A percentile compares a stretch with the other conserved stretches of the same genome.
Evolutionary conservation across 2,113 vertebrate species (phyloP).

Genomic region (Pogona vitticeps): DNA sequence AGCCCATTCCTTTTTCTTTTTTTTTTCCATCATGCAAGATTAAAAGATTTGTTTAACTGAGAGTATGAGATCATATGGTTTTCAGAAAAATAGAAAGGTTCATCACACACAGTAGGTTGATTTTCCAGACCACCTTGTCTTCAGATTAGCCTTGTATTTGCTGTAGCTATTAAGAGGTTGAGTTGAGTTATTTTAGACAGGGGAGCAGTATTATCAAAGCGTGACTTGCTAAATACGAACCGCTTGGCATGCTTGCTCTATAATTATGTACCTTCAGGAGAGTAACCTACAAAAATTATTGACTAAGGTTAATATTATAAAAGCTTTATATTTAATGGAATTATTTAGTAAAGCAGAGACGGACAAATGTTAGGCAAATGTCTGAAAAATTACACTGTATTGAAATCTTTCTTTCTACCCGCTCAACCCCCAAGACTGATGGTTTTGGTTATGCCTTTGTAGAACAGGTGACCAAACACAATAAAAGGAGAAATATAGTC

Average conservation of each 20-base stretch:
- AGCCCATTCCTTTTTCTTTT: background rate
- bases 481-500: too few relatives aligned
- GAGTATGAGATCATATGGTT: background rate
- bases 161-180: background rate
- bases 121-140: background rate
- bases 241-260: background rate
- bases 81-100: background rate
- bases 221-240: background rate
- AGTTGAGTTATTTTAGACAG: conserved; percentile 17
- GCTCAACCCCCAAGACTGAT: too few relatives aligned
- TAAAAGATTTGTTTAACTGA: background rate
- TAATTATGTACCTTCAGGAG: conserved; percentile 23
- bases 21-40: background rate
- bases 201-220: conserved; percentile 5
- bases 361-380: background rate
- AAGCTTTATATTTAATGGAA: background rate
- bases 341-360: background rate
- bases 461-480: too few relatives aligned
- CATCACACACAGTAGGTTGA: background rate
- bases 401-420: background rate
- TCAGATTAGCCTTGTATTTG: conserved; percentile 15
- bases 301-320: background rate
- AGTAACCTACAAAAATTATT: conserved; percentile 13
- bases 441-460: too few relatives aligned
- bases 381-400: background rate